Percentiles rank a stretch among this genome's conserved stretches.
Evolutionary conservation across 2,797 vertebrate species (phyloP).

Genomic region (Serranus cabrilla): DNA sequence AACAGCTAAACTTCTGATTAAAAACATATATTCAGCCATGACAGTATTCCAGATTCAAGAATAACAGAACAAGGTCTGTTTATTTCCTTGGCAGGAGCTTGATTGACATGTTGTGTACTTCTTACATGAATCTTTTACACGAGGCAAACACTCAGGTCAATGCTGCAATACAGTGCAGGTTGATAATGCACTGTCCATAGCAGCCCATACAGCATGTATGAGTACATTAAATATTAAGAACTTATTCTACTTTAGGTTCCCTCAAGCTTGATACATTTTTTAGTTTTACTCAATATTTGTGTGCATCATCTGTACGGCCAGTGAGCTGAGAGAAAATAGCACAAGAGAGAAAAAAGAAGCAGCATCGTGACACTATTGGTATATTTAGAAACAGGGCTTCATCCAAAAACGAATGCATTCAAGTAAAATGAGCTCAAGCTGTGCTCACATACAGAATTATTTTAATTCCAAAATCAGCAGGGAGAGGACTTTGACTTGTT

Average conservation of each 20-base stretch:
- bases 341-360: neutral
- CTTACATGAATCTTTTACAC: constrained; percentile 53
- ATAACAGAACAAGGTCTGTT: neutral
- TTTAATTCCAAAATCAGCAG: neutral
- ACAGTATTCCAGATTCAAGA: neutral
- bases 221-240: constrained; percentile 50
- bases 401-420: constrained; percentile 7
- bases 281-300: neutral
- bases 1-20: neutral
- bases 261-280: constrained; percentile 26
- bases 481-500: neutral
- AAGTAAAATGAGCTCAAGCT: constrained; percentile 4
- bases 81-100: neutral
- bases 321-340: neutral
- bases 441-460: neutral
- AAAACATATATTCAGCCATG: neutral
- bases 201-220: constrained; percentile 31
- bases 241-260: constrained; percentile 10
- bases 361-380: neutral
- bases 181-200: constrained; percentile 44
- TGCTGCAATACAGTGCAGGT: constrained; percentile 21
- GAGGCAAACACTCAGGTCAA: constrained; percentile 58
- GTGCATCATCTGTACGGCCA: neutral
- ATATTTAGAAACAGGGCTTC: constrained; percentile 17
- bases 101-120: constrained; percentile 35